Evolutionary conservation across 2,113 vertebrate species (phyloP).

Genomic region (Chloropsis hardwickii): DNA sequence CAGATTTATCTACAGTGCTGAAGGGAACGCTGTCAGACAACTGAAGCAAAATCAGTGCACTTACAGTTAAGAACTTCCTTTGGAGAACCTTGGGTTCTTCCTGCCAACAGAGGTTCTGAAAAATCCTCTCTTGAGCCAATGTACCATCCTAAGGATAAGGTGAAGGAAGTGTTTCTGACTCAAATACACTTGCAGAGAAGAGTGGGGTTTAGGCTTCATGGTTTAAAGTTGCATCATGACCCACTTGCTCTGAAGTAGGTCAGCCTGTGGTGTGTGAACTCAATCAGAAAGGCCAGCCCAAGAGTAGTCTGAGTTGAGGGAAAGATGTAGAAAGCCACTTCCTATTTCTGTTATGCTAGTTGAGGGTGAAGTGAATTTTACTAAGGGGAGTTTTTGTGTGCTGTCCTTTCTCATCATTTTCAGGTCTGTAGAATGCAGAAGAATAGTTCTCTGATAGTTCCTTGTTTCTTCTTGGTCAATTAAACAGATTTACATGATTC

Average conservation of each 20-base stretch:
- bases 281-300: slow-evolving; percentile 38
- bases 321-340: slow-evolving; percentile 51
- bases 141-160: background rate
- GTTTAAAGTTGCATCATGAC: slow-evolving; percentile 37
- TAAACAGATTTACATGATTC: background rate
- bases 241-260: slow-evolving; percentile 74
- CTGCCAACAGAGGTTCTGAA: background rate
- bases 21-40: background rate
- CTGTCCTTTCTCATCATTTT: background rate
- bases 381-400: background rate
- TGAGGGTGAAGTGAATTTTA: background rate
- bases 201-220: slow-evolving; percentile 6
- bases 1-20: background rate
- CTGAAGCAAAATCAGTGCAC: background rate
- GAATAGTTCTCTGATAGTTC: background rate
- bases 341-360: background rate
- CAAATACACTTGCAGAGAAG: background rate
- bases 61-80: background rate
- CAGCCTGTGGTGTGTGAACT: slow-evolving; percentile 63
- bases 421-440: background rate
- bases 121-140: background rate
- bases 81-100: background rate
- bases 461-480: background rate
- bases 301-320: slow-evolving; percentile 4
- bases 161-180: background rate